Evolutionary conservation across 2,888 invertebrate genomes (phyloP).

Genomic region (Cancer borealis): DNA sequence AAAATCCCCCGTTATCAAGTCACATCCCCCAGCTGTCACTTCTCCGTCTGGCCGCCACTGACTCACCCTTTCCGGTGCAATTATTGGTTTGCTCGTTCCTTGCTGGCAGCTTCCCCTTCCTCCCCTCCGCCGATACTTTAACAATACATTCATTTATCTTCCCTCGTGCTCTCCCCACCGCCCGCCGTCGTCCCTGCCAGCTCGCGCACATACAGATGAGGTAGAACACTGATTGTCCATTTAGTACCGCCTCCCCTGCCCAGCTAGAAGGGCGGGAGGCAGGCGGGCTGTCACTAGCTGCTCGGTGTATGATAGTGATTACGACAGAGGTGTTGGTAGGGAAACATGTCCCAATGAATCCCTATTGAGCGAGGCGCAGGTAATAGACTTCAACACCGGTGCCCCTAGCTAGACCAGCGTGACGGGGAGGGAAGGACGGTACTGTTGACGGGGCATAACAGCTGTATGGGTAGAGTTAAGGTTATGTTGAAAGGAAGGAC

Average conservation of each 20-base stretch:
- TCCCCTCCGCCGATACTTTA: conserved; percentile 42
- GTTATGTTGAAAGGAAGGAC: background rate
- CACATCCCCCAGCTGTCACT: background rate
- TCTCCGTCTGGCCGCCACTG: background rate
- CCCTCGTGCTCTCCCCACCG: conserved; percentile 22
- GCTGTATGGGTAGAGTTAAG: background rate
- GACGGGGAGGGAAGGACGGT: background rate
- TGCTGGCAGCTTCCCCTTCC: conserved; percentile 42
- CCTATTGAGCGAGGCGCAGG: background rate
- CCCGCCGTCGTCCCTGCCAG: conserved; percentile 35
- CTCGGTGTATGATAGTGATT: conserved; percentile 27
- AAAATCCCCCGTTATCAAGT: background rate
- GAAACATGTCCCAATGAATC: conserved; percentile 8
- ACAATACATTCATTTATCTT: conserved; percentile 48
- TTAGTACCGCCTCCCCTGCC: conserved; percentile 35
- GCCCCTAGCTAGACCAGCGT: background rate
- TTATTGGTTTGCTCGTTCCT: conserved; percentile 38
- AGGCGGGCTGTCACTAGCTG: conserved; percentile 26
- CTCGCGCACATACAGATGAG: conserved; percentile 53
- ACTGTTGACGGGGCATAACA: background rate
- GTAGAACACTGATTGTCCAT: conserved; percentile 55
- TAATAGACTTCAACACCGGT: background rate
- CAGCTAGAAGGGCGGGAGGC: conserved; percentile 8
- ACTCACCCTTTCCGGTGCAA: conserved; percentile 29
- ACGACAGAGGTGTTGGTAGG: conserved; percentile 18